These are phyloP conservation scores for Caracal caracal DNA, from an alignment of 2,113 vertebrate species.

Conservation along the genomic window DNA sequence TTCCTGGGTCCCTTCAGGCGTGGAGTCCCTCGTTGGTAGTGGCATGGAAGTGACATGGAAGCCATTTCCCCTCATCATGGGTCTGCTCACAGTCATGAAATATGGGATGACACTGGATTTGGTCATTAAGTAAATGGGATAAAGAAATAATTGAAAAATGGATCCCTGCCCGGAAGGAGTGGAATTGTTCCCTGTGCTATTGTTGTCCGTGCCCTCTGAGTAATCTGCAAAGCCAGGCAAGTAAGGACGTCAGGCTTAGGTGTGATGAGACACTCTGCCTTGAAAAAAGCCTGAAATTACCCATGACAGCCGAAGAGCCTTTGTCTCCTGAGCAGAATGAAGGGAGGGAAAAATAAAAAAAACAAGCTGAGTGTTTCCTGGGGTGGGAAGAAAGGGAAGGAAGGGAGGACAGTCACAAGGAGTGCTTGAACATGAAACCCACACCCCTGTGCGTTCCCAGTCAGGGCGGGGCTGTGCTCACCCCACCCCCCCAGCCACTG, in stretches of 20 bases:
- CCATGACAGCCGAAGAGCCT: neutral
- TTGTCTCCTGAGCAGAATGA: conserved; percentile 49
- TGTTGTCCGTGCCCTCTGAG: neutral
- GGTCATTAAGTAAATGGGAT: conserved; percentile 76
- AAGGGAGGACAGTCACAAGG: neutral
- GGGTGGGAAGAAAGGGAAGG: neutral
- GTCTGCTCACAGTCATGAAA: conserved; percentile 41
- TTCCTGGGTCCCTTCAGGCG: neutral
- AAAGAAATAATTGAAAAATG: conserved; percentile 75
- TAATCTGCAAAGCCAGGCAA: neutral
- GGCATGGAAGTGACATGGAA: neutral
- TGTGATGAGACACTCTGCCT: conserved; percentile 36
- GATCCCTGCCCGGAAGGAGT: conserved; percentile 57
- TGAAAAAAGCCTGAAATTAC: conserved; percentile 66
- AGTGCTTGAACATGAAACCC: neutral
- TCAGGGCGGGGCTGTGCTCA: neutral
- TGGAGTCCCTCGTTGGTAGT: rapidly evolving
- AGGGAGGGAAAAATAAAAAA: neutral
- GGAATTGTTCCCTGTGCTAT: conserved; percentile 26
- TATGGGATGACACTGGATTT: conserved; percentile 53
- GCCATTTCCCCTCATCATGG: conserved; percentile 16
- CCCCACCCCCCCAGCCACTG: rapidly evolving
- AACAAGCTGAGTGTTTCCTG: neutral
- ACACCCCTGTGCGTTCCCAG: neutral
- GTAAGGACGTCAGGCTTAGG: neutral